Evolutionary conservation across 1,140 invertebrate genomes (phyloP).

Genomic region (Agrilus planipennis): DNA sequence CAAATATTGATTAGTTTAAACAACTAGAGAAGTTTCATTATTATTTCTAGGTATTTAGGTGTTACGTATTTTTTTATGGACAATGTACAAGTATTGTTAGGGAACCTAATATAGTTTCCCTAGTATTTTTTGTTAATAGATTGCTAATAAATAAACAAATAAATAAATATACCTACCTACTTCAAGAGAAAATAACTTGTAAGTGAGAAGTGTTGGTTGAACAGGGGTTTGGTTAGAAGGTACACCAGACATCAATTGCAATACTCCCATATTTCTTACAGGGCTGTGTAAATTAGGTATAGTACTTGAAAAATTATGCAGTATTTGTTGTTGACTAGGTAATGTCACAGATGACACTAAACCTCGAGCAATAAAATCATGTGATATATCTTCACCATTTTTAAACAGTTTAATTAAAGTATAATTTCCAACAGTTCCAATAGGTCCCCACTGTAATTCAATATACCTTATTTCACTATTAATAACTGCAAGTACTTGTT

Average conservation of each 20-base stretch:
- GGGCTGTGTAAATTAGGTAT: neutral
- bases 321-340: slow-evolving; percentile 11
- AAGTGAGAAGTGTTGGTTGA: slow-evolving; percentile 37
- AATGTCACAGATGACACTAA: slow-evolving; percentile 11
- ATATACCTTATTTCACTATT: slow-evolving; percentile 35
- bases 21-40: too few species aligned
- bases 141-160: too few species aligned
- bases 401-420: slow-evolving; percentile 35
- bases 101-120: too few species aligned
- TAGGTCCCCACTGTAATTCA: slow-evolving; percentile 35
- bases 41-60: too few species aligned
- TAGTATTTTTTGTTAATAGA: too few species aligned
- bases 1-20: too few species aligned
- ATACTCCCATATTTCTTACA: too few species aligned
- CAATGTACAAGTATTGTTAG: too few species aligned
- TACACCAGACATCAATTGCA: too few species aligned
- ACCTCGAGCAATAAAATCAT: slow-evolving; percentile 23
- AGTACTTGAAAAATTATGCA: slow-evolving; percentile 3
- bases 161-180: too few species aligned
- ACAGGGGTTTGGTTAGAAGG: neutral
- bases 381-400: slow-evolving; percentile 35
- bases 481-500: slow-evolving; percentile 32
- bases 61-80: too few species aligned
- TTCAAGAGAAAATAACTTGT: slow-evolving; percentile 45
- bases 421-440: slow-evolving; percentile 29